phyloP scores from a whole-genome alignment of 2,113 vertebrate genomes.

The Todiramphus saurophagus region DNA sequence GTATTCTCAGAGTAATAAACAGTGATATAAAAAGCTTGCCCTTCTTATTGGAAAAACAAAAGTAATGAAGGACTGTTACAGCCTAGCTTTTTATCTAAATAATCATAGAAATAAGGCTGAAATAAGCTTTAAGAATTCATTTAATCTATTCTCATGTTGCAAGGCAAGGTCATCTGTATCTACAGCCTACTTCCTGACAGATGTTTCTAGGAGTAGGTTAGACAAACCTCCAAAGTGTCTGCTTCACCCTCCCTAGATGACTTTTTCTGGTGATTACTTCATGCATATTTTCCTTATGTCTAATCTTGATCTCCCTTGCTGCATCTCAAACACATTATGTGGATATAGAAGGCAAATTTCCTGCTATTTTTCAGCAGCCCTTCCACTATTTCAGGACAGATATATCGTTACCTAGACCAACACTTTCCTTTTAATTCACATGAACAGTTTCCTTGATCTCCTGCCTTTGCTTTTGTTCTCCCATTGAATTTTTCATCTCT shows the following conservation, averaged over 20 bases:
- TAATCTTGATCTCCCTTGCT: conserved; percentile 29
- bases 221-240: background rate
- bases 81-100: conserved; percentile 7
- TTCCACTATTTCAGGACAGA: background rate
- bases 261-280: conserved; percentile 13
- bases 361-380: background rate
- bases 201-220: conserved; percentile 10
- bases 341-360: background rate
- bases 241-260: background rate
- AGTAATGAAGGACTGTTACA: background rate
- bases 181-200: conserved; percentile 21
- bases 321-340: background rate
- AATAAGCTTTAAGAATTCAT: background rate
- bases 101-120: background rate
- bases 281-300: background rate
- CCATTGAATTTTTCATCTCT: background rate
- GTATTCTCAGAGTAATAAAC: background rate
- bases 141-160: background rate
- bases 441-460: background rate
- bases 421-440: background rate
- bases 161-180: background rate
- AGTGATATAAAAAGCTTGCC: background rate
- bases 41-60: conserved; percentile 29
- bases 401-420: background rate
- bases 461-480: background rate